These are phyloP conservation scores for Microtus pennsylvanicus DNA, from an alignment of 2,113 vertebrate species.

Conservation along the genomic window DNA sequence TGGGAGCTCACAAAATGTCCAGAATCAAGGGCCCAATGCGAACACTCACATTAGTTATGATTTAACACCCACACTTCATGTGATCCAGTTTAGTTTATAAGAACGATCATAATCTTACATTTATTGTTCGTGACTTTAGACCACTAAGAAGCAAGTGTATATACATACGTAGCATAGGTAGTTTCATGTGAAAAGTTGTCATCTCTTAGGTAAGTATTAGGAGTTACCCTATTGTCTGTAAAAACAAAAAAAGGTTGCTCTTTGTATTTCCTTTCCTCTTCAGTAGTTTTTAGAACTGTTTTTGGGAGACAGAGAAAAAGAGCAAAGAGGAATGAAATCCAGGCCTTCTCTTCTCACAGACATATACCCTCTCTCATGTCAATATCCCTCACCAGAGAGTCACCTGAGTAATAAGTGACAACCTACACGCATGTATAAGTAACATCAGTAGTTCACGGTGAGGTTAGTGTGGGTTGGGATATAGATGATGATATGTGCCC, in stretches of 20 bases:
- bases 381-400: too few species aligned
- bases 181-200: neutral
- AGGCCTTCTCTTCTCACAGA: neutral
- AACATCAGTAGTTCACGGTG: neutral
- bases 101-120: neutral
- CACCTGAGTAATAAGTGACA: neutral
- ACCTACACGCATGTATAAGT: too few species aligned
- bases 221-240: neutral
- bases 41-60: neutral
- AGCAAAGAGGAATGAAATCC: neutral
- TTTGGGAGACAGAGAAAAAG: neutral
- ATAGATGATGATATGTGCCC: rapidly evolving
- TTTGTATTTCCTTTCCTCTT: neutral
- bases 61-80: neutral
- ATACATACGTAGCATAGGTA: neutral
- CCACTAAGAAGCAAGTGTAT: neutral
- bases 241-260: too few species aligned
- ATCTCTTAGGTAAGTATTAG: neutral
- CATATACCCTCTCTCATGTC: too few species aligned
- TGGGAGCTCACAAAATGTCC: neutral
- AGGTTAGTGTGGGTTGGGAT: neutral
- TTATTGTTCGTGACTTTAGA: neutral
- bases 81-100: neutral
- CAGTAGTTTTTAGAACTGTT: neutral
- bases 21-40: too few species aligned